Percentiles rank a stretch among this genome's conserved stretches.
Conservation (phyloP, 2,888 invertebrate species). For the Hemistola chrysoprasaria region DNA sequence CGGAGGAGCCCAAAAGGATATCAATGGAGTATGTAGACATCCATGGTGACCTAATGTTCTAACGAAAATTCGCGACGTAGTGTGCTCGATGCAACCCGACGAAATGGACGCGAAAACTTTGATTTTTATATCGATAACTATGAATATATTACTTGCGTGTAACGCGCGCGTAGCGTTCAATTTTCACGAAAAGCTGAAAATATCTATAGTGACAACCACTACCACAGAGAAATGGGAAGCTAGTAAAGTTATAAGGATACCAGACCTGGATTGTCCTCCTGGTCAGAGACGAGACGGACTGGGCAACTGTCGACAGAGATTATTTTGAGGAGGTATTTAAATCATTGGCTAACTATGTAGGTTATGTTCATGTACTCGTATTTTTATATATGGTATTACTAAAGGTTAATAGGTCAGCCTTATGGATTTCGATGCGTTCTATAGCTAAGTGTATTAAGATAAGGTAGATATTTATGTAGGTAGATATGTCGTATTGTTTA, state of each 20-base stretch:
- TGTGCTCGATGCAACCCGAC: conserved; percentile 35
- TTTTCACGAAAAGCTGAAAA: conserved; percentile 36
- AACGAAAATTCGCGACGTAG: conserved; percentile 36
- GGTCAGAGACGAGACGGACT: conserved; percentile 50
- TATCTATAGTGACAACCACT: conserved; percentile 23
- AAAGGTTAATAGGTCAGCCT: too few relatives aligned
- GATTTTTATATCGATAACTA: conserved; percentile 37
- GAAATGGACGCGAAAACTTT: conserved; percentile 59
- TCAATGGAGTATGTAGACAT: conserved; percentile 60
- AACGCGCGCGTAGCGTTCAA: conserved; percentile 32
- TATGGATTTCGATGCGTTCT: too few relatives aligned
- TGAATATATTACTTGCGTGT: conserved; percentile 27
- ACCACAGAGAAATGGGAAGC: conserved; percentile 33
- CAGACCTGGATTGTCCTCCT: conserved; percentile 48
- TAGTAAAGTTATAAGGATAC: conserved; percentile 61
- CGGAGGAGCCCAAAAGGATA: conserved; percentile 46
- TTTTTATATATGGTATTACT: too few relatives aligned
- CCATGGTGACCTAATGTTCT: conserved; percentile 49
- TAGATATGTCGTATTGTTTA: too few relatives aligned
- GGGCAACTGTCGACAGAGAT: conserved; percentile 50
- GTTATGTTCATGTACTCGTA: too few relatives aligned
- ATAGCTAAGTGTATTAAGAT: too few relatives aligned
- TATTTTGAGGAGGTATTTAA: conserved; percentile 37
- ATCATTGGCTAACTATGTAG: not conserved
- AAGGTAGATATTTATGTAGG: too few relatives aligned